A percentile compares a stretch with the other conserved stretches of the same genome.
Evolutionary conservation across 1,140 invertebrate genomes (phyloP).

Genomic region (Theocolax elegans): DNA sequence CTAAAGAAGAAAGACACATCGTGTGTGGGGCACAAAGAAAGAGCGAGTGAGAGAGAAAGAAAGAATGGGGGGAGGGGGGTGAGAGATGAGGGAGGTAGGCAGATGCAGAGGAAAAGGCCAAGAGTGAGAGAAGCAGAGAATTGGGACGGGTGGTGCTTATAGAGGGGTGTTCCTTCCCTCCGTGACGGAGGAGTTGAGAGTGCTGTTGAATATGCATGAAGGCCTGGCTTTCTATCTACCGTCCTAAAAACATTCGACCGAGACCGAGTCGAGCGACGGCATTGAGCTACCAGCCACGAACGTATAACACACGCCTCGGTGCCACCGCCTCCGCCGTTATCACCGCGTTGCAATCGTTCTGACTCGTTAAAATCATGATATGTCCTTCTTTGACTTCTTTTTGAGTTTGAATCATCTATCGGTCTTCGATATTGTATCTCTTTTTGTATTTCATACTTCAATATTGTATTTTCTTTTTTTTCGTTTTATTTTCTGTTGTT

Average conservation of each 20-base stretch:
- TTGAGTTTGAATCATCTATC: no score
- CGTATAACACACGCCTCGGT: slow-evolving; percentile 8
- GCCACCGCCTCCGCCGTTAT: slow-evolving; percentile 2
- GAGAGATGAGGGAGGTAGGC: slow-evolving; percentile 40
- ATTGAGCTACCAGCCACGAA: slow-evolving; percentile 21
- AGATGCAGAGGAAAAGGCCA: slow-evolving; percentile 44
- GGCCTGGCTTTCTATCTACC: slow-evolving; percentile 59
- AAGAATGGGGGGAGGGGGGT: background rate
- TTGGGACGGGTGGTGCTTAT: slow-evolving; percentile 45
- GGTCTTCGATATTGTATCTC: no score
- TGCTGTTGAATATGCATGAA: slow-evolving; percentile 69
- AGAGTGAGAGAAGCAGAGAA: slow-evolving; percentile 25
- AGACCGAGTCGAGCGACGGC: slow-evolving; percentile 31
- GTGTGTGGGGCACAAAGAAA: no score
- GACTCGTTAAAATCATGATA: slow-evolving; percentile 16
- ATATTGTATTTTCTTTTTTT: no score
- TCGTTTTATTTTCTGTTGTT: no score
- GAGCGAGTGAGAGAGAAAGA: background rate
- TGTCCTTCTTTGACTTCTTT: no score
- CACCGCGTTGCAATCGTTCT: slow-evolving; percentile 10
- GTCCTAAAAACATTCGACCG: slow-evolving; percentile 66
- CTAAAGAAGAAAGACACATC: no score
- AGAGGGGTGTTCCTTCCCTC: slow-evolving; percentile 66
- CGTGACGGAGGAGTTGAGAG: slow-evolving; percentile 69
- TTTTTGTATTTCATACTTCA: no score